Evolutionary conservation across 2,113 vertebrate species (phyloP).

Genomic region (Oreochromis tanganicae): DNA sequence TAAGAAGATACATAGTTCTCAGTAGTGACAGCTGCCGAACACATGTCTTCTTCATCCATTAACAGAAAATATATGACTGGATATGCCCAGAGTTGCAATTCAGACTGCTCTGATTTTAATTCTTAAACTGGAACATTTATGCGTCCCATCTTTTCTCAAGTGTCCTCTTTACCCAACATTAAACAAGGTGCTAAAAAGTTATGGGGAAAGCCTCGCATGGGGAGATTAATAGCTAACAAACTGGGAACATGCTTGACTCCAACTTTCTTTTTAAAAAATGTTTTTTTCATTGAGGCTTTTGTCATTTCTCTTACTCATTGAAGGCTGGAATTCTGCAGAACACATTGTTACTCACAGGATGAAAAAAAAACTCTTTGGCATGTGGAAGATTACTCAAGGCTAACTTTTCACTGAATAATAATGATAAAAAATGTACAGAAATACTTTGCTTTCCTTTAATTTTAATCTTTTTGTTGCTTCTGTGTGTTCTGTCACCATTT

Average conservation of each 20-base stretch:
- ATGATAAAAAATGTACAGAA: not conserved
- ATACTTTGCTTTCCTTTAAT: not conserved
- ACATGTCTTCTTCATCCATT: not conserved
- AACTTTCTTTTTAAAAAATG: not conserved
- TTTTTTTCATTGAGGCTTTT: not conserved
- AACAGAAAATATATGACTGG: not conserved
- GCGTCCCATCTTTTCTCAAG: not conserved
- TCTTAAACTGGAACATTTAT: not conserved
- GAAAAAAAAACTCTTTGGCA: not conserved
- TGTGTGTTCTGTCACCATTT: not conserved
- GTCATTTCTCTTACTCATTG: not conserved
- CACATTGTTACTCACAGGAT: not conserved
- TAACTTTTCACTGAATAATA: not conserved
- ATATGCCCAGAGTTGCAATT: not conserved
- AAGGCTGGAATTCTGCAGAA: not conserved
- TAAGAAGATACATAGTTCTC: conserved; percentile 12
- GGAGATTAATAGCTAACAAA: not conserved
- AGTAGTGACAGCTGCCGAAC: conserved; percentile 19
- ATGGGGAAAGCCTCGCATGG: not conserved
- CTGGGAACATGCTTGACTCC: not conserved
- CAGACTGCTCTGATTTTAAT: not conserved
- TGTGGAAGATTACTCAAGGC: not conserved
- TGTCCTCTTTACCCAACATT: not conserved
- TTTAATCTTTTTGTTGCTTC: not conserved
- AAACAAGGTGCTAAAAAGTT: not conserved